These are phyloP conservation scores for Drosophila paranaensis DNA, from an alignment of 2,888 invertebrate genomes.

Conservation along the genomic window DNA sequence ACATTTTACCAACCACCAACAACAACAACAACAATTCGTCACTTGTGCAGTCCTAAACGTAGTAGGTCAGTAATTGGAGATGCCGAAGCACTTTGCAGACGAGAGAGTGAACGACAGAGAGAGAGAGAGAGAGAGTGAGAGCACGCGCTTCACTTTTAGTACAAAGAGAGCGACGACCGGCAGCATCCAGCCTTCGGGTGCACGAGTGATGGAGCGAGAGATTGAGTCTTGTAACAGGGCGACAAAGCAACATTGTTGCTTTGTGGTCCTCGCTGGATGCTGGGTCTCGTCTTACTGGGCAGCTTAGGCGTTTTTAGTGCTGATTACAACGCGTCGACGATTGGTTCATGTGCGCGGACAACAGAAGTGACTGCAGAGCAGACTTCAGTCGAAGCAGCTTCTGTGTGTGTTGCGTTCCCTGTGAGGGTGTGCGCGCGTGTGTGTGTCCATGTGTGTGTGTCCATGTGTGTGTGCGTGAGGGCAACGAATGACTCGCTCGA, in stretches of 20 bases:
- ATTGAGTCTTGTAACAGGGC: constrained; percentile 33
- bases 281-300: constrained; percentile 54
- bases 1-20: constrained; percentile 51
- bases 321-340: constrained; percentile 84
- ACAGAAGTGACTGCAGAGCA: constrained; percentile 17
- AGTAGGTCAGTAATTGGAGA: constrained; percentile 72
- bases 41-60: constrained; percentile 47
- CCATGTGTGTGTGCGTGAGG: constrained; percentile 19
- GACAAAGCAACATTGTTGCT: constrained; percentile 53
- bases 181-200: constrained; percentile 46
- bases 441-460: background rate
- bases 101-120: background rate
- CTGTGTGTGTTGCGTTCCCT: constrained; percentile 2
- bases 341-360: constrained; percentile 79
- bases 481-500: constrained; percentile 38
- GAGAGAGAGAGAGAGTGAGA: background rate
- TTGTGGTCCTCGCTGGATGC: constrained; percentile 46
- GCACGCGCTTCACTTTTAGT: constrained; percentile 47
- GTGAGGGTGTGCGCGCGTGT: constrained; percentile 19
- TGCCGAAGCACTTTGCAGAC: constrained; percentile 40
- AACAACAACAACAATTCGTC: constrained; percentile 34
- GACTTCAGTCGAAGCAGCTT: constrained; percentile 30
- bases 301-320: constrained; percentile 83
- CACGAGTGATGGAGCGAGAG: constrained; percentile 3
- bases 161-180: constrained; percentile 68